Evolutionary conservation across 1,140 invertebrate genomes (phyloP).

Genomic region (Drosophila truncata): DNA sequence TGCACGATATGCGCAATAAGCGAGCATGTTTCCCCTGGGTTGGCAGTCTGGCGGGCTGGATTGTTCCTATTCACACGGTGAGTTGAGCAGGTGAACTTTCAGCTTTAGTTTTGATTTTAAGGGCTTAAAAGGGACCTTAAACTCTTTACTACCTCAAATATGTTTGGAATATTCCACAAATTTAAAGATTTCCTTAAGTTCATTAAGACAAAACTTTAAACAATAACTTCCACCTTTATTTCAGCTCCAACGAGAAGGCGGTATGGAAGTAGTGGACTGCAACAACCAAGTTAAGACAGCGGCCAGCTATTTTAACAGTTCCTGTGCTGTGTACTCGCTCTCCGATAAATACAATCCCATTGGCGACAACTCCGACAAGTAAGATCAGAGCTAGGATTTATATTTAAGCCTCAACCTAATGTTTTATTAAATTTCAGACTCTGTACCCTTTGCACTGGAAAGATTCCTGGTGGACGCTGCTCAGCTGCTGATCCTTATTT

Average conservation of each 20-base stretch:
- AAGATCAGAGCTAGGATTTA: neutral
- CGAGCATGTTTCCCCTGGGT: constrained; percentile 96
- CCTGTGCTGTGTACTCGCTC: constrained; percentile 97
- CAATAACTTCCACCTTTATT: neutral
- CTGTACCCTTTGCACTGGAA: constrained; percentile 94
- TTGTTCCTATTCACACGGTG: constrained; percentile 94
- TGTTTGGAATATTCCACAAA: too few relatives aligned
- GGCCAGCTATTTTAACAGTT: constrained; percentile 94
- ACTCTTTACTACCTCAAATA: too few relatives aligned
- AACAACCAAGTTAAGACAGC: constrained; percentile 98
- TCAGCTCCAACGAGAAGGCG: constrained; percentile 92
- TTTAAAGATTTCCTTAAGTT: neutral
- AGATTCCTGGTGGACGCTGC: constrained; percentile 91
- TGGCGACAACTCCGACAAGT: constrained; percentile 91
- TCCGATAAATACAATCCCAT: constrained; percentile 97
- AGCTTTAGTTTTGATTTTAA: too few relatives aligned
- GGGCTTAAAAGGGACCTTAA: too few relatives aligned
- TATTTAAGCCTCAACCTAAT: neutral
- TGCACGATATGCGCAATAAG: constrained; percentile 90
- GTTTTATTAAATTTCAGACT: constrained; percentile 84
- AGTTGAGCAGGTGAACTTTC: constrained; percentile 30
- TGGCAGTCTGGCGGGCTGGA: constrained; percentile 96
- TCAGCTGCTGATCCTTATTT: constrained; percentile 95
- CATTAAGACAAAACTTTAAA: neutral
- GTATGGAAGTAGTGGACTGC: constrained; percentile 94